Evolutionary conservation across 2,113 vertebrate species (phyloP).

Genomic region (Mixornis gularis): DNA sequence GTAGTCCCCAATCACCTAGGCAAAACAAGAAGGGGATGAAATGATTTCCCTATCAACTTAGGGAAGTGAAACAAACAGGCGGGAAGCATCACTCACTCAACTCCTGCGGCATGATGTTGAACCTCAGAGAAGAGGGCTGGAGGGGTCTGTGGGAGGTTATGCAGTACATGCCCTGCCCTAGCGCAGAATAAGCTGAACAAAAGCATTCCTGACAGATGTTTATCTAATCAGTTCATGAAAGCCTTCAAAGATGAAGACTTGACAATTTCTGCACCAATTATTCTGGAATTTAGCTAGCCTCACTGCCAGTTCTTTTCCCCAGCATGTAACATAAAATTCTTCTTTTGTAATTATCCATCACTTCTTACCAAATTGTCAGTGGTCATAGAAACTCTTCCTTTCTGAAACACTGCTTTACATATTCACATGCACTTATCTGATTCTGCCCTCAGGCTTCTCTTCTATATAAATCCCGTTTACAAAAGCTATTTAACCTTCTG

Average conservation of each 20-base stretch:
- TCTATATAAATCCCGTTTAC: not conserved
- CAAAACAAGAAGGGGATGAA: not conserved
- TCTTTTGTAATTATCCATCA: not conserved
- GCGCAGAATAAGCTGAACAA: not conserved
- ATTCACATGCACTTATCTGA: not conserved
- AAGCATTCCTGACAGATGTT: conserved; percentile 12
- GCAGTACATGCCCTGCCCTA: not conserved
- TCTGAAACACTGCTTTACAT: not conserved
- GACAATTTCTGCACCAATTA: not conserved
- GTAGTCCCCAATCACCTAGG: conserved; percentile 89
- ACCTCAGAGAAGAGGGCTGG: not conserved
- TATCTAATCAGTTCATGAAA: not conserved
- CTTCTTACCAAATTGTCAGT: not conserved
- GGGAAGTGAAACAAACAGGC: not conserved
- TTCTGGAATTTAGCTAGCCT: not conserved
- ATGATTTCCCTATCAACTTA: not conserved
- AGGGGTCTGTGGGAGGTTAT: not conserved
- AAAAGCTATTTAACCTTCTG: not conserved
- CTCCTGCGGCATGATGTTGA: not conserved
- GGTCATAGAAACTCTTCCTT: not conserved
- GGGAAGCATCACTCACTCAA: not conserved
- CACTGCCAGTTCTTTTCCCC: not conserved
- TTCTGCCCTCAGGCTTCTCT: not conserved
- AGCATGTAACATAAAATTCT: not conserved
- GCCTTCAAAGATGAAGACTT: not conserved